Base-by-base conservation (phyloP, 92 coral and sea anemone species). In the Scolanthus callimorphus region DNA sequence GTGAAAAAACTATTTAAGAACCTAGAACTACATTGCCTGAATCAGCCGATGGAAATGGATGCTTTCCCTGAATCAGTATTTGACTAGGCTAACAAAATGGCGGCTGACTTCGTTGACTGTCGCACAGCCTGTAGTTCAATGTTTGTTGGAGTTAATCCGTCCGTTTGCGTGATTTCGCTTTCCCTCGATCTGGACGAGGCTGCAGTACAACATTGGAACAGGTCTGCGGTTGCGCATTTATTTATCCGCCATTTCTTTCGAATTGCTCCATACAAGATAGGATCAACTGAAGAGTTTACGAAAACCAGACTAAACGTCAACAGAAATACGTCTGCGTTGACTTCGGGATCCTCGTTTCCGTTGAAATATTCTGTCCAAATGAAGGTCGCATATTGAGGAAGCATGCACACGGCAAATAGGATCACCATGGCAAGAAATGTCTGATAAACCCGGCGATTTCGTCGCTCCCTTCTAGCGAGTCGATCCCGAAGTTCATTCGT, bases 321-420 rank as follows among this genome's bases (percentile, higher is more conserved):
- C 23, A 46, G 17, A 46, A 9, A 46, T 21, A 46, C 52, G 17
- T 46, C 52, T 4, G 52, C 12, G 52, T 46, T 10, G 4, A 10
- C 17, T 10, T 9, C 11, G 8, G 52, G 52, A 9, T 11, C 22
- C 52, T 46, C 17, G 52, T 46, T 6, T 10, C 52, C 52, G 4
- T 20, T 21, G 17, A 11, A 11, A 21, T 9, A 46, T 19, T 46
- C 52, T 4, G 19, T 9, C 52, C 52, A 46, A 4, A 46, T 46
- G 23, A 9, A 46, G 22, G 22, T 19, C 12, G 17, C 52, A 19
- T 46, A 46, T 20, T 46, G 52, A 10, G 52, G 52, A 4, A 46
- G 4, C 11, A 19, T 9, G 52, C 52, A 46, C 52, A 46, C 52
- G 17, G 52, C 52, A 19, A 46, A 46, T 21, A 46, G 52, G 17